Conservation (phyloP, 2,797 vertebrate species). For the Poeciliopsis turneri region DNA sequence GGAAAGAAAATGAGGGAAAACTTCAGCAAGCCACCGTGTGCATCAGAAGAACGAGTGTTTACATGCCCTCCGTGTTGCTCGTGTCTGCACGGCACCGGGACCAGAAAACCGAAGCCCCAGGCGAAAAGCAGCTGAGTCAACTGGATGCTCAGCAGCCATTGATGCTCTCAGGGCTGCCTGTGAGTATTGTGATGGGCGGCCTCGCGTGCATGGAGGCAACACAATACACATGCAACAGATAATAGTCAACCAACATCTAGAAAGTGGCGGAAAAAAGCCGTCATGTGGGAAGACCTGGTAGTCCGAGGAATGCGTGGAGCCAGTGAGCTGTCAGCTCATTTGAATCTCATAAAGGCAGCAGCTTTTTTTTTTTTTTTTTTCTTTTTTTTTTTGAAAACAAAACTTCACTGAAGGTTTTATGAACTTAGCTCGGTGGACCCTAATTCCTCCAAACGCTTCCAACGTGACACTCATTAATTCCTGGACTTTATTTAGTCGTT, state of each 20-base stretch:
- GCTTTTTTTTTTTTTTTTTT: too few species aligned
- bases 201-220: conserved; percentile 63
- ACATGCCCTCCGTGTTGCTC: neutral
- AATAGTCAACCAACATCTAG: conserved; percentile 75
- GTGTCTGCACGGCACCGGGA: conserved; percentile 49
- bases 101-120: conserved; percentile 60
- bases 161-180: conserved; percentile 45
- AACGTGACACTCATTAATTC: neutral
- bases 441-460: neutral
- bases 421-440: neutral
- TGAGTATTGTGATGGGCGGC: conserved; percentile 57
- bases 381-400: neutral
- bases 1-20: neutral
- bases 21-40: neutral
- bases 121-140: conserved; percentile 72
- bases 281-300: conserved; percentile 39
- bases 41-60: neutral
- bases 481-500: neutral
- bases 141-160: conserved; percentile 64
- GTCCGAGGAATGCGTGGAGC: neutral
- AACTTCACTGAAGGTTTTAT: neutral
- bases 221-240: conserved; percentile 67
- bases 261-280: conserved; percentile 68
- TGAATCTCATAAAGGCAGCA: neutral
- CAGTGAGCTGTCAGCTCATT: neutral